These are phyloP conservation scores for Monomorium pharaonis DNA, from an alignment of 1,140 invertebrate genomes.

Conservation along the genomic window DNA sequence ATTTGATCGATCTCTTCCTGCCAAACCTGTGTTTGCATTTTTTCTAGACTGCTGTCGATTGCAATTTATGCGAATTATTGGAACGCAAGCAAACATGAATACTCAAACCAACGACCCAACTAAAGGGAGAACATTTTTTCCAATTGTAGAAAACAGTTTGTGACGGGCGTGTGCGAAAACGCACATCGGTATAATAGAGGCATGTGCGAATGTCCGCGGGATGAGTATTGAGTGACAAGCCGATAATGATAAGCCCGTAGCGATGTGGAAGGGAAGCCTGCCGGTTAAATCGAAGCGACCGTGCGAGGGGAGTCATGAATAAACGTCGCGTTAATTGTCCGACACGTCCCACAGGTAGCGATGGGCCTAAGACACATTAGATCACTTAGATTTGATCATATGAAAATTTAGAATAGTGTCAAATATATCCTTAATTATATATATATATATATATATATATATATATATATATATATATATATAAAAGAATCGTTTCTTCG, in stretches of 20 bases:
- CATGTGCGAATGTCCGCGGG: not conserved
- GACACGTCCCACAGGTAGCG: not conserved
- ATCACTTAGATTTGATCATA: not conserved
- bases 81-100: not conserved
- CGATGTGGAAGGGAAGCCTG: constrained; percentile 18
- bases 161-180: constrained; percentile 26
- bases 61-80: constrained; percentile 6
- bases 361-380: not conserved
- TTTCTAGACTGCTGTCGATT: not conserved
- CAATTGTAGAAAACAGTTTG: constrained; percentile 2
- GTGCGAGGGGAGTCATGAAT: constrained; percentile 12
- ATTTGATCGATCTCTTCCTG: not conserved
- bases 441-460: no score
- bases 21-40: not conserved
- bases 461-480: no score
- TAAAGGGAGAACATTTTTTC: not conserved
- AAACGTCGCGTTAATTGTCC: constrained; percentile 57
- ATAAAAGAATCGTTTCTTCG: no score
- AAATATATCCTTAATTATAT: not conserved
- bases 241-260: constrained; percentile 62
- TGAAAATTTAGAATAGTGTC: not conserved
- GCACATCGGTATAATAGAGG: constrained; percentile 16
- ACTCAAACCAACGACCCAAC: not conserved
- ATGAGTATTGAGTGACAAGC: constrained; percentile 55
- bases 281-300: constrained; percentile 52